Conservation (phyloP, 35 echinoderm and acorn worm species). For the Nesometra sesokonis region DNA sequence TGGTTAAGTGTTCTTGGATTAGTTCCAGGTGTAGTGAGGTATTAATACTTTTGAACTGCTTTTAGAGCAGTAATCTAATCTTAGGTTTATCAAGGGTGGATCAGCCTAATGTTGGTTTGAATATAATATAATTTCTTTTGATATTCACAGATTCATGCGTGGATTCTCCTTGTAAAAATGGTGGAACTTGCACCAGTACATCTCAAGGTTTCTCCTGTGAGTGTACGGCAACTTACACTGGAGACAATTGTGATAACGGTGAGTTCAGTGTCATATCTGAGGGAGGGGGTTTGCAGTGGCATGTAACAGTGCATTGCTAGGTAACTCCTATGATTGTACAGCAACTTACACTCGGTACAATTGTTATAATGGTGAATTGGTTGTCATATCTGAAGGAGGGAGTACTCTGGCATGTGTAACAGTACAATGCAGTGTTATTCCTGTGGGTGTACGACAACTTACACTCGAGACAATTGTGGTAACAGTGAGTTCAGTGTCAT, state of each 20-base stretch:
- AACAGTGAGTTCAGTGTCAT: no score
- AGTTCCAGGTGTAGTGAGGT: no score
- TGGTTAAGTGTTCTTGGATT: no score
- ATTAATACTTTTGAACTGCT: no score
- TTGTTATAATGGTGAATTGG: no score
- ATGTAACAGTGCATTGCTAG: no score
- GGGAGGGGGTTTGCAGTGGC: no score
- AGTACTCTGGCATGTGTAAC: neutral
- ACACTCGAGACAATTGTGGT: slow-evolving; percentile 2
- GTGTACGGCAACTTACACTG: slow-evolving; percentile 4
- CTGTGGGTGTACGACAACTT: slow-evolving; percentile 1
- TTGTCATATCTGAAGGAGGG: no score
- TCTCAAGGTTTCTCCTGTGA: neutral
- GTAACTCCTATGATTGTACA: no score
- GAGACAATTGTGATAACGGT: neutral
- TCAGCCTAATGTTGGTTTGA: neutral
- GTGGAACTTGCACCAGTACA: neutral
- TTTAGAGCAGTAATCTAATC: no score
- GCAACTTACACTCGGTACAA: no score
- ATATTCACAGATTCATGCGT: slow-evolving; percentile 15
- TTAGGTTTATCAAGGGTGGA: neutral
- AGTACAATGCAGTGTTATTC: neutral
- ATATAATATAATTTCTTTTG: slow-evolving; percentile 5
- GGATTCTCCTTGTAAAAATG: slow-evolving; percentile 10
- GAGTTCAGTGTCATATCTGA: no score